phyloP scores from a whole-genome alignment of 2,797 vertebrate species.

The Scomberomorus guttatus region DNA sequence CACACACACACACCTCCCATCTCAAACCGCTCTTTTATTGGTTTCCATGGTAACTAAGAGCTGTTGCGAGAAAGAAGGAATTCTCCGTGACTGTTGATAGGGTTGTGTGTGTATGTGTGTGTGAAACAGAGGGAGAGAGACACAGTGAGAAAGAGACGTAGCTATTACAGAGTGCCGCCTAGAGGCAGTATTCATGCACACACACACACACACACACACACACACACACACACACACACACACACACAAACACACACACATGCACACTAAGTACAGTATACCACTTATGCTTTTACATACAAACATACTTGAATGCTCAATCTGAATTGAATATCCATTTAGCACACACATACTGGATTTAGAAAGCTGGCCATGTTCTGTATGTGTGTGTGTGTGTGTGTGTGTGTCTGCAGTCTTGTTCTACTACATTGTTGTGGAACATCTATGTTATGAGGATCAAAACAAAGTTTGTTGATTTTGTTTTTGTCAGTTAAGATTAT shows the following conservation, averaged over 20 bases:
- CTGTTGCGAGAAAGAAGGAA: constrained; percentile 81
- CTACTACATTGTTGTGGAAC: background rate
- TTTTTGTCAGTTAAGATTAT: background rate
- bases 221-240: background rate
- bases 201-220: constrained; percentile 11
- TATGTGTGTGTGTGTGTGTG: background rate
- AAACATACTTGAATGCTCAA: constrained; percentile 7
- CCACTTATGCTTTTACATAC: background rate
- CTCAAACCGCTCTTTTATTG: constrained; percentile 81
- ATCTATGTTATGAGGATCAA: background rate
- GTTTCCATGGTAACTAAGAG: constrained; percentile 86
- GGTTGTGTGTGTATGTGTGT: constrained; percentile 63
- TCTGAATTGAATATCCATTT: constrained; percentile 6
- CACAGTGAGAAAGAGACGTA: constrained; percentile 37
- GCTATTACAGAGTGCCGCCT: constrained; percentile 78
- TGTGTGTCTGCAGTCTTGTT: background rate
- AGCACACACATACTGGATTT: background rate
- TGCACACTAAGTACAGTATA: background rate
- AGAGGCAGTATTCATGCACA: constrained; percentile 65
- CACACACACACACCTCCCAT: constrained; percentile 61
- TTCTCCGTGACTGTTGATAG: constrained; percentile 83
- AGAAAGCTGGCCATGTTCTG: background rate
- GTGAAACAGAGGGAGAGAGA: constrained; percentile 20
- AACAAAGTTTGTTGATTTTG: background rate
- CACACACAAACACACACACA: constrained; percentile 11